Percentiles rank a stretch among this genome's conserved stretches.
Conservation (phyloP, 2,888 invertebrate species). For the Diadromus collaris region DNA sequence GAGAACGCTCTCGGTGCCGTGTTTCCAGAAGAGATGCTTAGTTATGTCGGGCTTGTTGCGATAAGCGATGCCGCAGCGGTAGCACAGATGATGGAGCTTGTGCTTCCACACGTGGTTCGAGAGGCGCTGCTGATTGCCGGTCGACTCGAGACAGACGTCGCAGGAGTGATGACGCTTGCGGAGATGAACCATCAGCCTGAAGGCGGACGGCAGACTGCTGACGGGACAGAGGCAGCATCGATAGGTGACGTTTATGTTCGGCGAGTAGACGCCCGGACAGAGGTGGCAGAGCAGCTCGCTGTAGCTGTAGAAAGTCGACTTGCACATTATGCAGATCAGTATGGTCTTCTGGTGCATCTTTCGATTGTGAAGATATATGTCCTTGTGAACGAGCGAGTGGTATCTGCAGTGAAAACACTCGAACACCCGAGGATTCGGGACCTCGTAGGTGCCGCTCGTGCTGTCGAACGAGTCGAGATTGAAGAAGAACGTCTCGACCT, state of each 20-base stretch:
- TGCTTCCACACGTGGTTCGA: slow-evolving; percentile 96
- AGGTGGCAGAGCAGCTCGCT: slow-evolving; percentile 93
- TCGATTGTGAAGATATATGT: slow-evolving; percentile 92
- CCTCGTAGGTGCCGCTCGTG: slow-evolving; percentile 80
- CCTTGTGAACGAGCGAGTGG: slow-evolving; percentile 89
- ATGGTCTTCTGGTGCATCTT: slow-evolving; percentile 93
- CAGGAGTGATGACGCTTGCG: slow-evolving; percentile 92
- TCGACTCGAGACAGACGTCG: slow-evolving; percentile 92
- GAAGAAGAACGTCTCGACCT: slow-evolving; percentile 85
- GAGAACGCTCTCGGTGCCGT: slow-evolving; percentile 92
- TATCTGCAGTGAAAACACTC: slow-evolving; percentile 94
- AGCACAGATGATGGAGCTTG: slow-evolving; percentile 92
- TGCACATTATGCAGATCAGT: slow-evolving; percentile 92
- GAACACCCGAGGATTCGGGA: slow-evolving; percentile 86
- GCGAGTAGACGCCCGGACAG: slow-evolving; percentile 89
- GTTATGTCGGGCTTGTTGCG: slow-evolving; percentile 94
- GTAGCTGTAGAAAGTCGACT: slow-evolving; percentile 92
- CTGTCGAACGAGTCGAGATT: slow-evolving; percentile 88
- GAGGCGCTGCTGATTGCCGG: slow-evolving; percentile 89
- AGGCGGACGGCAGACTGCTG: slow-evolving; percentile 91
- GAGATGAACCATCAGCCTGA: slow-evolving; percentile 93
- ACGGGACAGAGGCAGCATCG: slow-evolving; percentile 91
- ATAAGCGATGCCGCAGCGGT: slow-evolving; percentile 93
- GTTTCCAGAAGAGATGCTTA: slow-evolving; percentile 95
- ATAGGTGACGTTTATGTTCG: slow-evolving; percentile 86